Evolutionary conservation across 2,888 invertebrate species (phyloP).

Genomic region (Malthinus flaveolus): DNA sequence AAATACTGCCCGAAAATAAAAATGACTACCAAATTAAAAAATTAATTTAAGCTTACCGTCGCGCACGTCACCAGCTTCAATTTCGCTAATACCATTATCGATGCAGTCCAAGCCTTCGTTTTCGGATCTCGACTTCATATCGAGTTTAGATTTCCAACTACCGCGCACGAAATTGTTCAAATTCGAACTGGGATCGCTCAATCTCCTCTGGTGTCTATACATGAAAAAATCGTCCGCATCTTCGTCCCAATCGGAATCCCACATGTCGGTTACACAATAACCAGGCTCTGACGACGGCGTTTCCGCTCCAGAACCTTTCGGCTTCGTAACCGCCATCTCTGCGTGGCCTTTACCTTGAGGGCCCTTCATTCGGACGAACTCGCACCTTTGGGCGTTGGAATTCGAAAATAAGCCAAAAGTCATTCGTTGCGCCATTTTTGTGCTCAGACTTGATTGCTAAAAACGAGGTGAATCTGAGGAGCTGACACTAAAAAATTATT

Average conservation of each 20-base stretch:
- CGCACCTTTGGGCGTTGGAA: constrained; percentile 80
- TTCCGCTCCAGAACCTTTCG: constrained; percentile 89
- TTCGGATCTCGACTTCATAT: constrained; percentile 80
- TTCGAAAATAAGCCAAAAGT: constrained; percentile 87
- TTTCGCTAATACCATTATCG: constrained; percentile 83
- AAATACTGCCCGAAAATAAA: neutral
- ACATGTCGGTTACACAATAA: constrained; percentile 81
- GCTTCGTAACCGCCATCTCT: constrained; percentile 96
- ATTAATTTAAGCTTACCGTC: constrained; percentile 68
- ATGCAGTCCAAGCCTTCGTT: constrained; percentile 88
- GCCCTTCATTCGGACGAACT: constrained; percentile 98
- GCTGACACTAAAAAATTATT: neutral
- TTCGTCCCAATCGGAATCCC: constrained; percentile 89
- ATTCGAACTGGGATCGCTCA: constrained; percentile 94
- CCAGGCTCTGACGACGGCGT: constrained; percentile 92
- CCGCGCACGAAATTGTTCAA: constrained; percentile 82
- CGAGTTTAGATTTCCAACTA: constrained; percentile 75
- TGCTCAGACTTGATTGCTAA: constrained; percentile 88
- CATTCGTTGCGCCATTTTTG: constrained; percentile 94
- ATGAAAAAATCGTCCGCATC: constrained; percentile 84
- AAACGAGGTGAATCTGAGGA: constrained; percentile 34
- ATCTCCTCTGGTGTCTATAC: constrained; percentile 73
- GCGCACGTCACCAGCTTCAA: constrained; percentile 90
- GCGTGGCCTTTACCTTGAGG: constrained; percentile 96
- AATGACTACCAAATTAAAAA: constrained; percentile 7